Conservation (phyloP, 2,888 invertebrate genomes). For the Cheilosia pagana region DNA sequence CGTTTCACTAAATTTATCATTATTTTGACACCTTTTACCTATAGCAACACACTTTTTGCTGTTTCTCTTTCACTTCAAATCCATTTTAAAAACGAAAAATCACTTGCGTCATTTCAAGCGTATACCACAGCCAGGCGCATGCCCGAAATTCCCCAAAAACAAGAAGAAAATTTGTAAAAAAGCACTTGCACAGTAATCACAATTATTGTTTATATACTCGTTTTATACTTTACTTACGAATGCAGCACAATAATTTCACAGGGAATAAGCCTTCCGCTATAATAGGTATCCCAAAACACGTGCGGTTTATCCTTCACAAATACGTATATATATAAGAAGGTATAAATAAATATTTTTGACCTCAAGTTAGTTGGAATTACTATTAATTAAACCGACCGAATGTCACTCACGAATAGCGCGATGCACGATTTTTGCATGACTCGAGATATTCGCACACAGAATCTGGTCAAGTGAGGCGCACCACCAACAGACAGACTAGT, state of each 20-base stretch:
- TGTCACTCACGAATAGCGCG: conserved; percentile 24
- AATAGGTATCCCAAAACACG: neutral
- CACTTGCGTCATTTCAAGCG: neutral
- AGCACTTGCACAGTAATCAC: neutral
- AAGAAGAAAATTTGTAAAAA: neutral
- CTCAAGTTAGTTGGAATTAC: conserved; percentile 34
- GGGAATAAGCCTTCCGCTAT: neutral
- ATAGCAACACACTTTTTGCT: neutral
- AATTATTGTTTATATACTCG: conserved; percentile 18
- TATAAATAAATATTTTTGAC: neutral
- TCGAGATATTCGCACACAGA: conserved; percentile 12
- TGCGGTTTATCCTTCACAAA: neutral
- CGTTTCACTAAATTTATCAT: no score
- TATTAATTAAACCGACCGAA: conserved; percentile 45
- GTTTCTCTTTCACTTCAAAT: neutral
- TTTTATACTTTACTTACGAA: neutral
- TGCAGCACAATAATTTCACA: neutral
- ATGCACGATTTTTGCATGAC: conserved; percentile 26
- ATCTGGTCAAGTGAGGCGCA: conserved; percentile 40
- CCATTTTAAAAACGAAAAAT: neutral
- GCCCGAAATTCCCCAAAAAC: neutral
- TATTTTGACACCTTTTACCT: neutral
- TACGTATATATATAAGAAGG: neutral
- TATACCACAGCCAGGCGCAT: neutral
- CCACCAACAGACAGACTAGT: conserved; percentile 1